Evolutionary conservation across 1,140 invertebrate genomes (phyloP).

Genomic region (Eurosta solidaginis): DNA sequence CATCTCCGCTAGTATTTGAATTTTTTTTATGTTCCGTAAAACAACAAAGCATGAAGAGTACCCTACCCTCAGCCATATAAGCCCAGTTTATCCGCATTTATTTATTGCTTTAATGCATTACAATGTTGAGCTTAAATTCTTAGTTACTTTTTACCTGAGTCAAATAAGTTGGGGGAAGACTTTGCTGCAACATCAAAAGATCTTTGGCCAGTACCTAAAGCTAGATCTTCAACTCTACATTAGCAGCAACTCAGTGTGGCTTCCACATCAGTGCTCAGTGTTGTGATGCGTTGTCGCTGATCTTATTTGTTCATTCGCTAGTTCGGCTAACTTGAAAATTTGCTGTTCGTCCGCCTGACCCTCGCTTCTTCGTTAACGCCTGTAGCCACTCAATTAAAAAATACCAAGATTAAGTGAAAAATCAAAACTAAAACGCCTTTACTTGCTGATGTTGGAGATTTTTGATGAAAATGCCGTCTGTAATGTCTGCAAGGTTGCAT

Average conservation of each 20-base stretch:
- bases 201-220: neutral
- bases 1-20: neutral
- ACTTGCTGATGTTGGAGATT: no score
- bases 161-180: neutral
- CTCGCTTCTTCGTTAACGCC: neutral
- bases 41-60: neutral
- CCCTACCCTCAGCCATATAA: neutral
- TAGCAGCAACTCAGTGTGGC: neutral
- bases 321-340: neutral
- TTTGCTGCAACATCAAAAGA: neutral
- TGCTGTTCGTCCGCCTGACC: neutral
- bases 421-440: no score
- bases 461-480: no score
- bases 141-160: neutral
- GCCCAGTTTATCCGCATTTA: constrained; percentile 35
- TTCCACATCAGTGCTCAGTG: neutral
- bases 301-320: neutral
- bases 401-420: no score
- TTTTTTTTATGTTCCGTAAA: neutral
- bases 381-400: neutral
- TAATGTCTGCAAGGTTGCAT: no score
- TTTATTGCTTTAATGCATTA: constrained; percentile 30
- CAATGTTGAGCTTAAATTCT: neutral
- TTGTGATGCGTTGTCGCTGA: neutral
- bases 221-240: neutral